These are phyloP conservation scores for Triops cancriformis DNA, from an alignment of 1,140 invertebrate species.

Conservation along the genomic window DNA sequence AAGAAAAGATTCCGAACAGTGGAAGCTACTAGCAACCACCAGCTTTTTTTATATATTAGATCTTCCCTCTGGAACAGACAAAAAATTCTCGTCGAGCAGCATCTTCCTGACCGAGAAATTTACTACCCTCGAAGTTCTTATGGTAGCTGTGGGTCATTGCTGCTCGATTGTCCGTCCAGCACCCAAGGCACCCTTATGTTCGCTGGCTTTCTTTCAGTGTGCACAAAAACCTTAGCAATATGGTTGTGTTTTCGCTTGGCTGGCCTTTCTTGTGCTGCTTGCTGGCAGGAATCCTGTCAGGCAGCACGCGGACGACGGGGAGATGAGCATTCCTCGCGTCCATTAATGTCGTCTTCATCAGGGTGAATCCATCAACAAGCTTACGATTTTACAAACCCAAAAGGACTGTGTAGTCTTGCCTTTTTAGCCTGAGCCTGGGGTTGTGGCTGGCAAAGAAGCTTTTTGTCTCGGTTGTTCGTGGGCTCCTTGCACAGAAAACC, in stretches of 20 bases:
- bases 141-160: constrained; percentile 12
- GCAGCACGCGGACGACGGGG: constrained; percentile 11
- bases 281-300: background rate
- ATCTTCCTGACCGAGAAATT: background rate
- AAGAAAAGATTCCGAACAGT: background rate
- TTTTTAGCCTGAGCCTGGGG: background rate
- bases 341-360: constrained; percentile 1
- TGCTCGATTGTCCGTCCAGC: constrained; percentile 8
- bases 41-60: background rate
- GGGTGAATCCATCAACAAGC: background rate
- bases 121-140: background rate
- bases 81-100: background rate
- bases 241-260: constrained; percentile 12
- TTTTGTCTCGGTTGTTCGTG: background rate
- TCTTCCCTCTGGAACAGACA: background rate
- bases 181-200: background rate
- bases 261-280: background rate
- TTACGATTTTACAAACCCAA: background rate
- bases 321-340: background rate
- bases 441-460: background rate
- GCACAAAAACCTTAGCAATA: background rate
- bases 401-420: background rate
- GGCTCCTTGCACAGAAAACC: background rate
- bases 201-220: background rate
- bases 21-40: background rate